Evolutionary conservation across 1,140 invertebrate genomes (phyloP).

Genomic region (Achroia grisella): DNA sequence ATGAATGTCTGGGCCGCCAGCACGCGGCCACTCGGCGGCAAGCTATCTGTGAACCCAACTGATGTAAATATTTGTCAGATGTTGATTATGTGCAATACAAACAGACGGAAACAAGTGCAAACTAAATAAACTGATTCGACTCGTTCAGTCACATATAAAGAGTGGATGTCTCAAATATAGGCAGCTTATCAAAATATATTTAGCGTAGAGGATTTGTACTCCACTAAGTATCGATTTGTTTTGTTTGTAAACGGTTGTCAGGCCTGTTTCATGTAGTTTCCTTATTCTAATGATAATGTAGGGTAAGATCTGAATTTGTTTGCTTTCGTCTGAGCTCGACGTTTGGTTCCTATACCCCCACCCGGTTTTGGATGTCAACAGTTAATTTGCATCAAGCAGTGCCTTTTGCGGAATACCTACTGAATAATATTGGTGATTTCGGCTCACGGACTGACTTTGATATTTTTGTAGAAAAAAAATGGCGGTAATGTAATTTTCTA

Average conservation of each 20-base stretch:
- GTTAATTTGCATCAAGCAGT: slow-evolving; percentile 43
- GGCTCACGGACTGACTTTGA: slow-evolving; percentile 46
- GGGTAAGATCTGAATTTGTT: slow-evolving; percentile 15
- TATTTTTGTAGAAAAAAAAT: slow-evolving; percentile 34
- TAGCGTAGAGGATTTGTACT: slow-evolving; percentile 24
- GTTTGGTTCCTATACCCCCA: slow-evolving; percentile 12
- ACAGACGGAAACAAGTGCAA: slow-evolving; percentile 22
- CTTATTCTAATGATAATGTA: slow-evolving; percentile 42
- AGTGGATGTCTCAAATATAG: slow-evolving; percentile 23
- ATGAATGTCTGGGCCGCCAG: background rate
- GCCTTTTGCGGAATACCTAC: slow-evolving; percentile 27
- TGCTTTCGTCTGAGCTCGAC: slow-evolving; percentile 27
- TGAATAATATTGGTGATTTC: slow-evolving; percentile 30
- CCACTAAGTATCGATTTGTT: slow-evolving; percentile 20
- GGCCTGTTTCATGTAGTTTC: slow-evolving; percentile 41
- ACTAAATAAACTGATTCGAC: slow-evolving; percentile 12
- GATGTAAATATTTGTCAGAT: slow-evolving; percentile 35
- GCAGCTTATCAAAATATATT: slow-evolving; percentile 24
- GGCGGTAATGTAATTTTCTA: no score
- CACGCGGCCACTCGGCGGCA: slow-evolving; percentile 9
- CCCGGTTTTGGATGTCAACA: slow-evolving; percentile 1
- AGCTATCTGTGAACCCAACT: slow-evolving; percentile 14
- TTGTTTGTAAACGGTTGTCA: slow-evolving; percentile 13
- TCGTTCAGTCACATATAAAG: slow-evolving; percentile 15
- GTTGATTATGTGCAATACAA: slow-evolving; percentile 39